These are phyloP conservation scores for Alosa sapidissima DNA, from an alignment of 2,797 vertebrate genomes.

Conservation along the genomic window DNA sequence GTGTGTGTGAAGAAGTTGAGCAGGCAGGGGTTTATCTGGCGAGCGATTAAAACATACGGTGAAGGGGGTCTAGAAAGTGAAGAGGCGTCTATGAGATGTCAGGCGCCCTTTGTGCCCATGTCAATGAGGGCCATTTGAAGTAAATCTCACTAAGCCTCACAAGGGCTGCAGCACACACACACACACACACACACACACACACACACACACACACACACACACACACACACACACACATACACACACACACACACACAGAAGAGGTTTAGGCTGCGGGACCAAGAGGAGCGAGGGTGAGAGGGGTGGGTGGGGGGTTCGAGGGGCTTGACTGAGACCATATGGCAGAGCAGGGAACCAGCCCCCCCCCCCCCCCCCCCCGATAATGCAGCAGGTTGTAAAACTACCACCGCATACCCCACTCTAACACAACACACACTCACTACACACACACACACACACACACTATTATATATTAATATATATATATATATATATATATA, in stretches of 20 bases:
- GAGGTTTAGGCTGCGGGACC: slow-evolving; percentile 46
- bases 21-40: slow-evolving; percentile 62
- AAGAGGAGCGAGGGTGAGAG: not conserved
- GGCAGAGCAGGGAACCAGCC: slow-evolving; percentile 77
- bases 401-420: slow-evolving; percentile 17
- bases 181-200: slow-evolving; percentile 11
- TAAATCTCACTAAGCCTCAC: slow-evolving; percentile 83
- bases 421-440: slow-evolving; percentile 42
- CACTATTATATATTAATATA: no score
- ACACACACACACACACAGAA: not conserved
- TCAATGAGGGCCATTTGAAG: slow-evolving; percentile 89
- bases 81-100: slow-evolving; percentile 83
- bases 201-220: not conserved
- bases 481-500: slow-evolving; percentile 52
- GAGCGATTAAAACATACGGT: slow-evolving; percentile 57
- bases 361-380: slow-evolving; percentile 47
- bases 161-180: slow-evolving; percentile 35
- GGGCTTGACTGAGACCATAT: slow-evolving; percentile 68
- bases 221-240: slow-evolving; percentile 16
- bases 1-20: slow-evolving; percentile 41
- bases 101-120: slow-evolving; percentile 85
- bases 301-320: slow-evolving; percentile 62
- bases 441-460: not conserved
- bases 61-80: slow-evolving; percentile 54
- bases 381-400: slow-evolving; percentile 57